These are phyloP conservation scores for Myrmecophaga tridactyla DNA, from an alignment of 2,113 vertebrate species.

Conservation along the genomic window DNA sequence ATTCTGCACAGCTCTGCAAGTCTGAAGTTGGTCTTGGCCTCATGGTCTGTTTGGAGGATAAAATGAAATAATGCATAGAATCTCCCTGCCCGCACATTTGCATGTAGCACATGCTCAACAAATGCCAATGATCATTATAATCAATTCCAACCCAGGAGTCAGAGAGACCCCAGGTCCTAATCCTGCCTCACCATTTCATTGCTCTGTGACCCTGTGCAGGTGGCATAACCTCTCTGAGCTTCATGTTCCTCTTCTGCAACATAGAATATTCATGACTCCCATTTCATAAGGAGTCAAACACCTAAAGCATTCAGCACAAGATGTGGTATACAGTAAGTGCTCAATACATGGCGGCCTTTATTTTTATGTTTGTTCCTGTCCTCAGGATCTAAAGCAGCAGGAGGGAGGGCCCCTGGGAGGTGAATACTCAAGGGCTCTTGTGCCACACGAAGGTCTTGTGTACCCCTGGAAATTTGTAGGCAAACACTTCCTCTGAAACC, in stretches of 20 bases:
- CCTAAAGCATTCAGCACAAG: neutral
- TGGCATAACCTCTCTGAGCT: neutral
- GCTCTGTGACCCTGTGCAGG: neutral
- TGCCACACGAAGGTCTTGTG: neutral
- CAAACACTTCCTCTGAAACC: neutral
- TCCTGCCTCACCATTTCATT: neutral
- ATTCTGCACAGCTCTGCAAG: neutral
- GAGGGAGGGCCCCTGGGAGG: neutral
- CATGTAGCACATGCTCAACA: neutral
- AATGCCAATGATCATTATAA: fast-evolving
- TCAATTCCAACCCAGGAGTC: neutral
- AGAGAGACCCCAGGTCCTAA: neutral
- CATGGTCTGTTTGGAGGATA: neutral
- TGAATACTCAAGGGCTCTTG: neutral
- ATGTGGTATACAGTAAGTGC: neutral
- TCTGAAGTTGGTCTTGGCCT: neutral
- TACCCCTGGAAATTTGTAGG: neutral
- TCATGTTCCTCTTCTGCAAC: neutral
- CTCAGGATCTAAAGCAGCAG: neutral
- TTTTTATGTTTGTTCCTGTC: neutral
- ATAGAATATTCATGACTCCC: neutral
- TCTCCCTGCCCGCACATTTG: fast-evolving
- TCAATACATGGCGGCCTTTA: neutral
- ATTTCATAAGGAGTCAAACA: neutral
- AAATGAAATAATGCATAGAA: neutral